Conservation (phyloP, 2,888 invertebrate species). For the Fissipunctia ypsillon region DNA sequence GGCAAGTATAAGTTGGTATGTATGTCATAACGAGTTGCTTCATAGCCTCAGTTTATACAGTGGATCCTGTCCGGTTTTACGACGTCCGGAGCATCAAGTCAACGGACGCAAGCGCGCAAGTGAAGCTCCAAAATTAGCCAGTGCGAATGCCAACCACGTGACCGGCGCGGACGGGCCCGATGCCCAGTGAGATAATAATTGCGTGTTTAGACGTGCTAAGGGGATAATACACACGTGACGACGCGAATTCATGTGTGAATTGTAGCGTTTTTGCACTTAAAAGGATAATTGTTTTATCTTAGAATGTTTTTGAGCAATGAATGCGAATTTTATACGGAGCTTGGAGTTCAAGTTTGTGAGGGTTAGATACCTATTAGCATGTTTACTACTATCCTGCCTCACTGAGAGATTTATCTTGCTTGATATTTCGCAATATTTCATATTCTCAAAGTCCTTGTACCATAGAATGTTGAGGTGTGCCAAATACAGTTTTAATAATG, state of each 20-base stretch:
- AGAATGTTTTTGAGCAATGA: slow-evolving; percentile 15
- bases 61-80: slow-evolving; percentile 78
- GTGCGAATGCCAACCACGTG: slow-evolving; percentile 84
- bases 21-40: slow-evolving; percentile 60
- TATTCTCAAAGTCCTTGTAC: slow-evolving; percentile 53
- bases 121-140: slow-evolving; percentile 84
- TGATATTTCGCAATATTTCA: slow-evolving; percentile 50
- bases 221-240: slow-evolving; percentile 50
- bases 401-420: slow-evolving; percentile 42
- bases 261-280: slow-evolving; percentile 41
- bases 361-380: slow-evolving; percentile 32
- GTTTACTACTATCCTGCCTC: slow-evolving; percentile 36
- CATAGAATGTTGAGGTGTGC: slow-evolving; percentile 56
- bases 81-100: slow-evolving; percentile 85
- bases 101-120: slow-evolving; percentile 75
- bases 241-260: slow-evolving; percentile 33
- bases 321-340: slow-evolving; percentile 16
- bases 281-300: slow-evolving; percentile 46
- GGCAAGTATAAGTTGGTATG: slow-evolving; percentile 56
- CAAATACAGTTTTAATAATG: slow-evolving; percentile 59
- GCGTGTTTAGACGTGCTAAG: slow-evolving; percentile 60
- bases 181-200: slow-evolving; percentile 73
- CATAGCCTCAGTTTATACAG: slow-evolving; percentile 59
- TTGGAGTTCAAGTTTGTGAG: slow-evolving; percentile 32
- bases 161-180: slow-evolving; percentile 59